Base-by-base conservation (phyloP, 1,140 invertebrate species). In the Planococcus citri region DNA sequence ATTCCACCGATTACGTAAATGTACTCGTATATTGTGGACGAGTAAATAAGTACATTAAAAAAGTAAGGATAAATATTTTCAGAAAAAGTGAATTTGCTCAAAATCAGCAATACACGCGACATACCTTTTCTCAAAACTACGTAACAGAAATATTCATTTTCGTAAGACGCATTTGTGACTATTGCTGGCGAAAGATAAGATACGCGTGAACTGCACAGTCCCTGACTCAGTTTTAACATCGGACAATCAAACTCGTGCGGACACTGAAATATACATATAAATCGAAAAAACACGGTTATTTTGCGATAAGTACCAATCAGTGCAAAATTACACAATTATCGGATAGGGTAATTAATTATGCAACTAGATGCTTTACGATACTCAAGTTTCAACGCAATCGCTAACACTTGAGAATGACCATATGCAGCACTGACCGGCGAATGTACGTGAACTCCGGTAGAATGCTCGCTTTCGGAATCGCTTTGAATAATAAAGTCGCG, bases 181-280 rank as follows among this genome's bases (percentile, higher is more conserved):
- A 86, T 79, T 27, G 80, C 79, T 70, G 90, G 74, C 0, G 83
- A 79, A 51, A 80, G 76, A 78, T 87, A 93, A 12, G 79, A 74
- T 24, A 86, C 82, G 72, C 83, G 74, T 78, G 92, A 94, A 77
- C 89, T 92, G 77, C 93, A 95, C 0, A 89, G 87, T 12, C 82
- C 87, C 8, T 83, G 79, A 72, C 85, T 79, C 57, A 41, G 64
- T 0, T 78, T 57, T 70, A 83, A 84, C 71, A 85, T 80, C 0
- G 92, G 92, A 79, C 93, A 96, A 0, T 76, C 70, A 12, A 78
- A 75, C 72, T 94, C 87, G 76, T 94, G 90, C 0, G 92, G 87
- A 79, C 92, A 95, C 83, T 93, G 73, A 75, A 81, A 79, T 12
- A 73, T 73, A 71, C 29, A 33, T 12, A 33, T 33, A 33, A 33